phyloP scores from a whole-genome alignment of 2,113 vertebrate genomes.

The Misgurnus anguillicaudatus region DNA sequence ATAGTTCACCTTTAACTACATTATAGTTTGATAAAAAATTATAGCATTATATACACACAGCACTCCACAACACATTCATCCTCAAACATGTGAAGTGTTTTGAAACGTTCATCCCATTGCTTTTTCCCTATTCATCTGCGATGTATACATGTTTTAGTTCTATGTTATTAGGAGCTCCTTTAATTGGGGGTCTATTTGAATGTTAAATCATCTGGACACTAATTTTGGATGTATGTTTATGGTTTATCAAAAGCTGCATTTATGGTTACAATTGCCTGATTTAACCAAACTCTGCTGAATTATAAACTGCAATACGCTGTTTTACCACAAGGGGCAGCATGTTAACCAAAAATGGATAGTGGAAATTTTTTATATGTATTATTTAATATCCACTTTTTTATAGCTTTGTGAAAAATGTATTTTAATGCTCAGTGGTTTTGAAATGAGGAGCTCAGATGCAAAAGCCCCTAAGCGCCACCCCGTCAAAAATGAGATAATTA shows the following conservation, averaged over 20 bases:
- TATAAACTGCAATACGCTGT: background rate
- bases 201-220: background rate
- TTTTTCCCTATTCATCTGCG: background rate
- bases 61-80: slow-evolving; percentile 4
- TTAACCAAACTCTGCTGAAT: background rate
- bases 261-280: background rate
- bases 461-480: too few species aligned
- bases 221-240: background rate
- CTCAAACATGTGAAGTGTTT: slow-evolving; percentile 11
- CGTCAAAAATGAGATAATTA: too few species aligned
- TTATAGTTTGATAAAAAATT: too few species aligned
- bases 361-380: too few species aligned
- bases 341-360: background rate
- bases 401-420: background rate
- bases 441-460: too few species aligned
- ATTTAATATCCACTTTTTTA: background rate
- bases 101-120: slow-evolving; percentile 4
- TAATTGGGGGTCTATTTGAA: background rate
- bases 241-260: background rate
- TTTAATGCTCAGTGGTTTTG: background rate
- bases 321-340: background rate
- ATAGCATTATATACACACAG: background rate
- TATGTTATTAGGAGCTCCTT: background rate
- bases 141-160: background rate
- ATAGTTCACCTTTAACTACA: too few species aligned